Evolutionary conservation across 2,888 invertebrate genomes (phyloP).

Genomic region (Perizoma affinitatum): DNA sequence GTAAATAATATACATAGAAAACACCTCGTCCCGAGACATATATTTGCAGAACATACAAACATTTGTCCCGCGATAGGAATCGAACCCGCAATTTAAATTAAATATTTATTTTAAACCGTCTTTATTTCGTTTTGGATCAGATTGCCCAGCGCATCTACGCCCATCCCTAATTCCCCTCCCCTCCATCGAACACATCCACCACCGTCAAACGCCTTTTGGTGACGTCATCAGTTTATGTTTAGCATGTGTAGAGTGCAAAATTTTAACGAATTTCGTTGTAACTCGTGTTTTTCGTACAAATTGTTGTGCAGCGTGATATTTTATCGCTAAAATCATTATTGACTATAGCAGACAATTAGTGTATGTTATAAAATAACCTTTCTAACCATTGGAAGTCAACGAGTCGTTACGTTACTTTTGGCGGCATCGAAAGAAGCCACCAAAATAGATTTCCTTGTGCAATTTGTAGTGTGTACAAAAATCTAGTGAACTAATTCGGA

Average conservation of each 20-base stretch:
- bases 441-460: conserved; percentile 82
- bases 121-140: no score
- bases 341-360: conserved; percentile 16
- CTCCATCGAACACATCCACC: no score
- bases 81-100: no score
- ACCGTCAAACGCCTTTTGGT: conserved; percentile 31
- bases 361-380: conserved; percentile 33
- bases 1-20: no score
- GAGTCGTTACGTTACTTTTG: conserved; percentile 73
- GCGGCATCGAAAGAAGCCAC: conserved; percentile 78
- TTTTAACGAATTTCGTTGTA: conserved; percentile 52
- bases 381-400: conserved; percentile 43
- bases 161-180: no score
- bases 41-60: no score
- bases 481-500: conserved; percentile 41
- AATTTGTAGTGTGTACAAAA: conserved; percentile 53
- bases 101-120: no score
- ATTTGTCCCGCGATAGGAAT: no score
- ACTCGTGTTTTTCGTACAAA: conserved; percentile 51
- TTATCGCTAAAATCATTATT: conserved; percentile 27
- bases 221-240: conserved; percentile 82
- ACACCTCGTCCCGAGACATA: no score
- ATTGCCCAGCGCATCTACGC: no score
- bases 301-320: conserved; percentile 44
- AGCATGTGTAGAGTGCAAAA: conserved; percentile 66